Base-by-base conservation (phyloP, 2,113 vertebrate species). In the Tenebrosternarchus preto region DNA sequence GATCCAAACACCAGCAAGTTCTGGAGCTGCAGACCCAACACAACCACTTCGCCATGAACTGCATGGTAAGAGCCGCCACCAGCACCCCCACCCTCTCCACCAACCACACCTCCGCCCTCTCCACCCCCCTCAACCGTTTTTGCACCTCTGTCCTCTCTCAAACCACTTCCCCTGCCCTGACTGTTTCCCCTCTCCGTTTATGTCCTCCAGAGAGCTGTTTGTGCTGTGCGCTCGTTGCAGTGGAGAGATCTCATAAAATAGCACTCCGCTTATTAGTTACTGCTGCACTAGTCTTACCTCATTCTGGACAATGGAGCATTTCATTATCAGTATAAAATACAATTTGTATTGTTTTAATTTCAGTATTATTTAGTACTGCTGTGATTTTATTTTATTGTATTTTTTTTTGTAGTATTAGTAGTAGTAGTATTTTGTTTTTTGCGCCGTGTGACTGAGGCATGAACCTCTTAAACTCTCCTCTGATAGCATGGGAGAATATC, bases 31-130 rank as follows among this genome's bases (percentile, higher is more conserved):
- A 99, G 93, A 98, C 97, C 20, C 97, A 99, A 90, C 98, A 99
- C 94, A 97, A 95, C 91, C 98, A 99, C 91, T 99, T 99, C 72
- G 96, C 98, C 19, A 98, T 98, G 96, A 99, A 98, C 89, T 99
- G 97, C 90, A 99, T 99, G 98, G 98, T 99, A 94, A 96, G 96
- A 87, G 2, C 36, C 6, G 25, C 15, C 59, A 73, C 46, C 64
- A 33, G 73, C 64, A 16, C 20, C 16, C 27, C 27, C 43, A n/a
- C n/a, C 39, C 59, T 12, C 12, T 12, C 5, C 39, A 5, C 39
- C 39, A 4, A 46, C 59, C 72, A 53, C 24, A 63, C 55, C 16
- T 39, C 64, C 29, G 15, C 69, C n/a, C 33, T 60, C 24, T 25
- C n/a, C n/a, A 43, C 64, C 29, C 7, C 69, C n/a, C 33, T 60